phyloP scores from a whole-genome alignment of 2,888 invertebrate species.

The Urechis unicinctus region DNA sequence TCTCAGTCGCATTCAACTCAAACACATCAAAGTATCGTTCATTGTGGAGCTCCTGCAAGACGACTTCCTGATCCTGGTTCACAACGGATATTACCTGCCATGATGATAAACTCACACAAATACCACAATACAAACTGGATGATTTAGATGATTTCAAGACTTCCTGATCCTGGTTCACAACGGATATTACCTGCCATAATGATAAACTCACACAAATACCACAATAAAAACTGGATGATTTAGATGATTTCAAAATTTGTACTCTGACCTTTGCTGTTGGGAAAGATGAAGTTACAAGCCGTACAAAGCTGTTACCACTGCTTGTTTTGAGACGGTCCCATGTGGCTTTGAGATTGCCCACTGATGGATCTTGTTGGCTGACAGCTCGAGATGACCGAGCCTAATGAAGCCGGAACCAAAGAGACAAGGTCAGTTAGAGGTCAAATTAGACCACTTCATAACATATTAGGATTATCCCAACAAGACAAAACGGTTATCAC shows the following conservation, averaged over 20 bases:
- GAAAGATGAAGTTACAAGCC: conserved; percentile 88
- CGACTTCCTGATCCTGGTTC: conserved; percentile 64
- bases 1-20: conserved; percentile 63
- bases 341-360: conserved; percentile 65
- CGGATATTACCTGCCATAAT: too few species aligned
- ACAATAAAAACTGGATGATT: background rate
- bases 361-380: conserved; percentile 48
- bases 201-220: background rate
- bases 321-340: conserved; percentile 92
- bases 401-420: too few species aligned
- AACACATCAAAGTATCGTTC: conserved; percentile 90
- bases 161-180: conserved; percentile 61
- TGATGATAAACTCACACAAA: background rate
- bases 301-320: conserved; percentile 60
- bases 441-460: background rate
- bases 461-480: background rate
- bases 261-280: conserved; percentile 72
- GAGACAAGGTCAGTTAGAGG: too few species aligned
- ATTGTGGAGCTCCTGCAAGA: conserved; percentile 77
- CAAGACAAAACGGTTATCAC: background rate
- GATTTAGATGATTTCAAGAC: conserved; percentile 38
- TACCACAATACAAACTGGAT: background rate
- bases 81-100: too few species aligned
- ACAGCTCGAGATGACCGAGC: conserved; percentile 47
- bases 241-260: conserved; percentile 30